A percentile compares a stretch with the other conserved stretches of the same genome.
phyloP scores from a whole-genome alignment of 2,113 vertebrate species.

The Onychorhynchus coronatus region DNA sequence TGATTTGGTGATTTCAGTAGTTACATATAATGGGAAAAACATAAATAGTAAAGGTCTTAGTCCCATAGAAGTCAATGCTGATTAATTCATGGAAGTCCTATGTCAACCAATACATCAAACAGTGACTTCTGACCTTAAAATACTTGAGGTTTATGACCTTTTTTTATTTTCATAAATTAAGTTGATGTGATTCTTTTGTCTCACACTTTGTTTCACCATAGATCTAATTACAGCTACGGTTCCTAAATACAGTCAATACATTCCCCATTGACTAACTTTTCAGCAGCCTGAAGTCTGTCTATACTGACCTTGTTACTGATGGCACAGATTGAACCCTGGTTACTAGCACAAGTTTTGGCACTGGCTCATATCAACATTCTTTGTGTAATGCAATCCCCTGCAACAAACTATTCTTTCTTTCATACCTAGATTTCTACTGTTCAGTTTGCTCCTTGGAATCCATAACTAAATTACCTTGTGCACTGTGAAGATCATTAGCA shows the following conservation, averaged over 20 bases:
- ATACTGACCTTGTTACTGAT: not conserved
- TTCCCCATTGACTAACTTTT: not conserved
- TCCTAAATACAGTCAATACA: not conserved
- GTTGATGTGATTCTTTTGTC: not conserved
- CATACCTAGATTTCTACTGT: not conserved
- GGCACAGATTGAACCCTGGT: not conserved
- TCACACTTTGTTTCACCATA: not conserved
- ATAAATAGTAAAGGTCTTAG: slow-evolving; percentile 7
- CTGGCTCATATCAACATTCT: not conserved
- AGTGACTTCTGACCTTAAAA: slow-evolving; percentile 17
- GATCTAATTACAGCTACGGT: not conserved
- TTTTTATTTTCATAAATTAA: not conserved
- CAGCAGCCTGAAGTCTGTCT: not conserved
- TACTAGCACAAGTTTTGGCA: not conserved
- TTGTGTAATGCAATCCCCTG: not conserved
- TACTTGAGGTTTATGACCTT: not conserved
- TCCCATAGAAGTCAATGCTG: not conserved
- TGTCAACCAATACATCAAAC: not conserved
- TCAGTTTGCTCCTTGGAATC: not conserved
- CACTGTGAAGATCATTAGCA: not conserved
- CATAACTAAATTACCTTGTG: not conserved
- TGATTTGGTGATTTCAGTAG: not conserved
- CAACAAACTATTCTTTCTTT: not conserved
- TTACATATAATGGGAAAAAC: not conserved
- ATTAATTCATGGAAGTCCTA: slow-evolving; percentile 4